A percentile compares a stretch with the other conserved stretches of the same genome.
phyloP scores from a whole-genome alignment of 1,140 invertebrate genomes.

The Melitaea cinxia region DNA sequence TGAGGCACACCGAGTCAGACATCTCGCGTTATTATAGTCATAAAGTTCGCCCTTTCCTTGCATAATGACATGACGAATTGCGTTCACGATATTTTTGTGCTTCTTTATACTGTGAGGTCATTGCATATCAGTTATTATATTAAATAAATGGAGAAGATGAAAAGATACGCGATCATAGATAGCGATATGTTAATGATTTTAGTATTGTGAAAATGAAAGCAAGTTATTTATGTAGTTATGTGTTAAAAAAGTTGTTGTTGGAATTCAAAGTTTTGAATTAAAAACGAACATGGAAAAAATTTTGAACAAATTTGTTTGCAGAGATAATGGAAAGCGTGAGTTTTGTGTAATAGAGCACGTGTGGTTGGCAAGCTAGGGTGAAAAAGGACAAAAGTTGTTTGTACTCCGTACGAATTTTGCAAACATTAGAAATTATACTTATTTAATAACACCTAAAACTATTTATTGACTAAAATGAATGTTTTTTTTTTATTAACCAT shows the following conservation, averaged over 20 bases:
- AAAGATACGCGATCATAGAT: background rate
- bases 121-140: conserved; percentile 61
- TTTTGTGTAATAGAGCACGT: conserved; percentile 71
- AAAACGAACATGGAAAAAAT: conserved; percentile 53
- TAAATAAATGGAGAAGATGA: conserved; percentile 38
- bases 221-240: background rate
- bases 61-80: conserved; percentile 81
- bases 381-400: conserved; percentile 72
- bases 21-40: conserved; percentile 80
- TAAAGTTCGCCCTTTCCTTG: conserved; percentile 81
- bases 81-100: conserved; percentile 77
- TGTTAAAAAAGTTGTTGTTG: conserved; percentile 22
- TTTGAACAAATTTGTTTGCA: conserved; percentile 71
- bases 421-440: conserved; percentile 1
- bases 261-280: conserved; percentile 49
- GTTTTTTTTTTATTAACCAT: too few species aligned
- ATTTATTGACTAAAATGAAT: background rate
- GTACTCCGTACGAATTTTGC: conserved; percentile 23
- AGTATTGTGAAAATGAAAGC: background rate
- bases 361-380: conserved; percentile 68
- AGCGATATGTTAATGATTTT: background rate
- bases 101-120: conserved; percentile 75
- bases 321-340: conserved; percentile 74
- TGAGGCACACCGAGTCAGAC: conserved; percentile 70
- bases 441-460: background rate